Percentiles rank a stretch among this genome's conserved stretches.
Evolutionary conservation across 2,888 invertebrate species (phyloP).

Genomic region (Anarsia innoxiella): DNA sequence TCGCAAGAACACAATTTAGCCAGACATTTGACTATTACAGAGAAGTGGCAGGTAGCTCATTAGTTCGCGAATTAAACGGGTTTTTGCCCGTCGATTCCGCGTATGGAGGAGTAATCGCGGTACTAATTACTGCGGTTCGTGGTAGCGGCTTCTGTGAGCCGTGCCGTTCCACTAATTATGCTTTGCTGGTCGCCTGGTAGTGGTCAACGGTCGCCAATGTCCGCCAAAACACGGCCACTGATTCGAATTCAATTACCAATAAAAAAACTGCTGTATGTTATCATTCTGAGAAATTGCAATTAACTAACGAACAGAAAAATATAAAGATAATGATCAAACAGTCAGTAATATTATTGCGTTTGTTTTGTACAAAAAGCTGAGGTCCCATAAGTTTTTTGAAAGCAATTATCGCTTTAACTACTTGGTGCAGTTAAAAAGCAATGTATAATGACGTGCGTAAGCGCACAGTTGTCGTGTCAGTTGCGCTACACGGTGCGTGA

Average conservation of each 20-base stretch:
- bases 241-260: not conserved
- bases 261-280: too few relatives aligned
- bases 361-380: too few relatives aligned
- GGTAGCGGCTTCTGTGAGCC: constrained; percentile 27
- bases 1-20: not conserved
- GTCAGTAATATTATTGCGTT: too few relatives aligned
- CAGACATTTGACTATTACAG: too few relatives aligned
- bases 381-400: not conserved
- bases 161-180: too few relatives aligned
- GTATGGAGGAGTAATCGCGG: constrained; percentile 43
- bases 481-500: constrained; percentile 16
- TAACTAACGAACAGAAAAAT: too few relatives aligned
- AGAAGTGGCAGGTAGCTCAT: constrained; percentile 20
- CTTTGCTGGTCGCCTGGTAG: constrained; percentile 1
- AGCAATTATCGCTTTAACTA: not conserved
- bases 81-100: constrained; percentile 30
- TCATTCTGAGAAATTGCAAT: too few relatives aligned
- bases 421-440: not conserved
- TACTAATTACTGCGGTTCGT: constrained; percentile 49
- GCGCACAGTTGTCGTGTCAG: constrained; percentile 3
- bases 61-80: constrained; percentile 22
- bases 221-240: not conserved
- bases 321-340: too few relatives aligned
- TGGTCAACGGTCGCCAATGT: constrained; percentile 4
- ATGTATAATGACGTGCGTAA: not conserved